Conservation (phyloP, 2,888 invertebrate genomes). For the Tetanocera ferruginea region DNA sequence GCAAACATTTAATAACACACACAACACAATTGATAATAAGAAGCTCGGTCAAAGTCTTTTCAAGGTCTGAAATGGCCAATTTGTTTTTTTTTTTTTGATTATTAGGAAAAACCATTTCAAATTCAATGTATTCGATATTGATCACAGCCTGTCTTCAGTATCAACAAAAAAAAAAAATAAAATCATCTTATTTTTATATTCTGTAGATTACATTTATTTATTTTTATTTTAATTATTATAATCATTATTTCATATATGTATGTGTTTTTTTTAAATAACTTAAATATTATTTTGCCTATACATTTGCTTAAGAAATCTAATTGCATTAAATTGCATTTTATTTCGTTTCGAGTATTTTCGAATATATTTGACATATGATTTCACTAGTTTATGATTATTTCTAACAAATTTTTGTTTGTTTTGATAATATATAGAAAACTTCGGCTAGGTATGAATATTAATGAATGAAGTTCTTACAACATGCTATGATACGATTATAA, state of each 20-base stretch:
- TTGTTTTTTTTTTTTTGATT: too few species aligned
- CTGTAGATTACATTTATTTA: slow-evolving; percentile 20
- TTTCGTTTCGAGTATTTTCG: not conserved
- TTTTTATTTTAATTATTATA: not conserved
- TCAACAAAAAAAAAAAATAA: not conserved
- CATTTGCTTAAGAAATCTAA: slow-evolving; percentile 15
- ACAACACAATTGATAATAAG: too few species aligned
- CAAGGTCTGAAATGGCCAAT: too few species aligned
- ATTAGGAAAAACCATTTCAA: not conserved
- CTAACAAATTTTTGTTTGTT: too few species aligned
- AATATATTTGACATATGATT: slow-evolving; percentile 13
- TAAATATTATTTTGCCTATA: slow-evolving; percentile 6
- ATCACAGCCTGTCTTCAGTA: not conserved
- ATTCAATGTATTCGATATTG: not conserved
- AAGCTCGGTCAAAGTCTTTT: too few species aligned
- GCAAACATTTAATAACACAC: too few species aligned
- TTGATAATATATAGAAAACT: too few species aligned
- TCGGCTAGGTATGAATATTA: too few species aligned
- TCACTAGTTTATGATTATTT: not conserved
- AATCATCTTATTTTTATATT: not conserved
- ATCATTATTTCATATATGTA: not conserved
- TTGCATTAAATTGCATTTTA: slow-evolving; percentile 5
- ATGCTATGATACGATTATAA: too few species aligned
- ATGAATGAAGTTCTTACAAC: too few species aligned
- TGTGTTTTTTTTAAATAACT: slow-evolving; percentile 2